Evolutionary conservation across 2,113 vertebrate genomes (phyloP), one percentile per base, ranked within the genome.

Genomic region (Gambusia affinis): DNA sequence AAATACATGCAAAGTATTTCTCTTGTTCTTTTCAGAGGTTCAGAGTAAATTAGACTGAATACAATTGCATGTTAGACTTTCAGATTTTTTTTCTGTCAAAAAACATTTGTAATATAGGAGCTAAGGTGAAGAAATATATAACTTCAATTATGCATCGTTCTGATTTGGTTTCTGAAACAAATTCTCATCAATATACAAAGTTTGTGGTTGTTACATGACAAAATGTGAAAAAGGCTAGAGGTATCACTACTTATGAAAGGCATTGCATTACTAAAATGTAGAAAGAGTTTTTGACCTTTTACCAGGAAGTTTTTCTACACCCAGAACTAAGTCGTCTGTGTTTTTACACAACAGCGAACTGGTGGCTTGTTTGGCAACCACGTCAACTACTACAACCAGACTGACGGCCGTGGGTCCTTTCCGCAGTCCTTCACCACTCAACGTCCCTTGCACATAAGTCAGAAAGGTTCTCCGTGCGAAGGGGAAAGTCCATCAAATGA

Each of bases 341-440:
- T 35, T 1, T 65, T 79, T 29, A 47, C 35, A 67, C 35, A 35
- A 28, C 92, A 98, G 97, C 96, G 98, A 69, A 94, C 97, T 0
- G 97, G 97, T 37, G 98, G 98, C 63, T 92, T 99, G 85, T 99
- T 99, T 2, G 97, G 97, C 85, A 99, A 99, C 93, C 98, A 99
- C 0, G 97, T 99, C 86, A 96, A 95, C 94, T 98, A 97, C 87
- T 98, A 98, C 94, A 96, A 95, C 94, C 97, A 96, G 93, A 97
- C 95, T 0, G 98, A 98, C 8, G 93, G 97, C 76, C 95, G 96
- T 64, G 91, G 91, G 12, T 91, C 95, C 29, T 98, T 99, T 85
- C 97, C 98, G 4, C 97, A 98, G 88, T 98, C 97, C 4, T 98
- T 99, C 89, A 97, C 98, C 44, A 98, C 96, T 24, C 98, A 99